Evolutionary conservation across 2,113 vertebrate genomes (phyloP), one percentile per base, ranked within the genome.

Genomic region (Platysternon megacephalum): DNA sequence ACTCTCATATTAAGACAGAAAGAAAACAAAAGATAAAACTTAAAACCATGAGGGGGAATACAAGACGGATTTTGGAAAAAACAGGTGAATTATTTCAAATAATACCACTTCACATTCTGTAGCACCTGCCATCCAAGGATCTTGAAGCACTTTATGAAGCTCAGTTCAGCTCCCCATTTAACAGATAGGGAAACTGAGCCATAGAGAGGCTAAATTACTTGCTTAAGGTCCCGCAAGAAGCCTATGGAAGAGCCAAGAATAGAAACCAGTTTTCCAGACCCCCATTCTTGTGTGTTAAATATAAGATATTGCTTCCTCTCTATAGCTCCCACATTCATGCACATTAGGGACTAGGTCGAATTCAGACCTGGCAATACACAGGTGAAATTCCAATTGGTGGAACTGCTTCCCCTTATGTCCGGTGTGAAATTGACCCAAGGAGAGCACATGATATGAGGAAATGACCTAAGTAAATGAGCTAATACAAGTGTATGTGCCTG

Each of bases 391-490:
- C 74, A 44, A 8, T 28, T 3, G 11, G 42, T 44, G 44, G 22
- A 55, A 85, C 81, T 11, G 58, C 53, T 46, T 32, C n/a, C 76
- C 12, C n/a, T 53, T 26, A 5, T 78, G 83, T n/a, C 48, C 0
- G 0, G 5, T 1, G 0, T 2, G 68, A 52, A 82, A 35, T 83
- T 56, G 4, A 1, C 10, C 49, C 39, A 2, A 55, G 32, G 44
- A 55, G 5, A 35, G 28, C 2, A 5, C 2, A 2, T 17, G 2
- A 46, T 35, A 11, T 5, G 22, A 55, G n/a, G 3, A 22, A 55
- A 0, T 1, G 72, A 76, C 86, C 49, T 90, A 13, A 42, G 58
- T 4, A 21, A 53, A 1, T 1, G 58, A 78, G 78, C 48, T 90
- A 17, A 48, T 22, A 79, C 55, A 12, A 12, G 82, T 85, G 79